Evolutionary conservation across 2,113 vertebrate genomes (phyloP), one percentile per base, ranked within the genome.

Genomic region (Bos indicus): DNA sequence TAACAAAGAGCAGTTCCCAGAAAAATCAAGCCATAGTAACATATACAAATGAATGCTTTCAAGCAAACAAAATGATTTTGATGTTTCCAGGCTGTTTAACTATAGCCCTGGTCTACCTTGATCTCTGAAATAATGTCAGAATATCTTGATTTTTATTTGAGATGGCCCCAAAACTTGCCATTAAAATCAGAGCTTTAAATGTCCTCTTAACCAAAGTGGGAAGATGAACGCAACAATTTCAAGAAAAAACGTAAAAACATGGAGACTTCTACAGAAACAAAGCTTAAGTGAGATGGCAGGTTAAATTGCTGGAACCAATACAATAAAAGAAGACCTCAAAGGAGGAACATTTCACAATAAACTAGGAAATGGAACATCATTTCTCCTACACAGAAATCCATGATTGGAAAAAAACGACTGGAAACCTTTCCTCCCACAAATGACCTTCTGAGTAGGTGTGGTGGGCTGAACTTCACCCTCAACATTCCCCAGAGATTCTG

Each of bases 351-450:
- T 96, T 96, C 56, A 82, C 54, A 91, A 17, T 94, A 83, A 74
- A 59, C 80, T 43, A 97, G 96, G 97, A 98, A 97, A 90, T 36
- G n/a, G 30, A 40, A 92, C 71, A 97, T 91, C 93, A 93, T 96
- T 96, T 98, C 96, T 95, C 96, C 97, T 96, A 97, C 96, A 97
- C 91, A 97, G 36, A 92, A 95, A 92, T 48, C 46, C 84, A 43
- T 88, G 88, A 96, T 64, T 95, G 88, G 30, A 91, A 95, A 95
- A 97, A 84, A 96, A 97, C 26, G 57, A 96, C 77, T 74, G 56
- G 33, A 86, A 90, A 93, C 5, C 17, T 85, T 88, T 94, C 97
- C 78, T 87, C 96, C 96, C 91, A 95, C 93, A 80, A 71, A 1
- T 62, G 94, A 83, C 86, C 94, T 88, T 97, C 86, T 82, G 93